Evolutionary conservation across 2,888 invertebrate species (phyloP), one percentile per base, ranked within the genome.

Genomic region (Tipula helvola): DNA sequence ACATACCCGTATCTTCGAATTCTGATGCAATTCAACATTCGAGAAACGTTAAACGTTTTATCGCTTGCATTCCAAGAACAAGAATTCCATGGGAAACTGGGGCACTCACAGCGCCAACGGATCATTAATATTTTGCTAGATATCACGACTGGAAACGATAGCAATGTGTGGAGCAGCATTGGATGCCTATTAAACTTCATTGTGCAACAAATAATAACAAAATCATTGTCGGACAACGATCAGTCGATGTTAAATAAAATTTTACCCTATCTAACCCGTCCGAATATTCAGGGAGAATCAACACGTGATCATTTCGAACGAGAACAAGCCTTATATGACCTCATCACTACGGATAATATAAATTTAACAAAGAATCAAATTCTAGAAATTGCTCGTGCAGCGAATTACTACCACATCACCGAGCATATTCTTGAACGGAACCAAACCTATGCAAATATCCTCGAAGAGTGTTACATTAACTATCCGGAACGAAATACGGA

Each of bases 1-100:
- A 93, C 94, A 13, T 95, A 95, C 92, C 96, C 96, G 0, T 95
- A 95, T 90, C 91, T 96, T 44, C 93, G 96, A 88, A 94, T 95
- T 0, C 92, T 97, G 85, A 92, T 97, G 8, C 94, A 94, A 88
- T 97, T 97, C 90, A 97, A 97, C 90, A 96, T 96, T 0, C 93
- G 96, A 86, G 97, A 97, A 90, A 97, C 96, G 88, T 92, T 97
- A 71, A 97, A 97, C 91, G 97, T 97, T 4, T 93, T 97, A 86
- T 95, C 96, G 36, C 92, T 97, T 90, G 96, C 97, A 83, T 97
- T 97, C 92, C 95, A 96, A 89, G 96, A 97, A 90, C 93, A 93
- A 12, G 96, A 96, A 90, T 96, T 96, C 90, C 93, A 93, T 39
- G 94, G 95, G 12, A 95, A 96, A 89, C 92, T 96, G 91, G 95